phyloP scores from a whole-genome alignment of 2,113 vertebrate species.

The Sinosuthora webbiana region DNA sequence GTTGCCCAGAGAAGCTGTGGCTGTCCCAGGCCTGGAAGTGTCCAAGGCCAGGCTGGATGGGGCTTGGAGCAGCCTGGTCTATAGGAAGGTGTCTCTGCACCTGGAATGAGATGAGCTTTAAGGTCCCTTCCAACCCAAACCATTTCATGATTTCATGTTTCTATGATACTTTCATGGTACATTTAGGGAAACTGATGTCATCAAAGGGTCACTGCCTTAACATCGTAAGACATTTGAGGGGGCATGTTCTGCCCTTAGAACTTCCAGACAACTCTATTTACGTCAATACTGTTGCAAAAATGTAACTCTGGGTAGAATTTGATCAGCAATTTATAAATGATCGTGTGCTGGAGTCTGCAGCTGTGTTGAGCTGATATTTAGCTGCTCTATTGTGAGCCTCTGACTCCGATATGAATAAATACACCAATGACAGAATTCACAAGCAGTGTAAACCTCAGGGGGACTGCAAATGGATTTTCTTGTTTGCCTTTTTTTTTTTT shows the following conservation, averaged over 20 bases:
- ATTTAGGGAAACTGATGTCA: neutral
- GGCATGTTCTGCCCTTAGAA: neutral
- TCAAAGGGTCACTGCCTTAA: neutral
- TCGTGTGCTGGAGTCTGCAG: constrained; percentile 19
- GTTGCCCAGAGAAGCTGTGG: neutral
- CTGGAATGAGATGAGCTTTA: neutral
- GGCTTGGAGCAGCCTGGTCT: neutral
- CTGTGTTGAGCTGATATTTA: constrained; percentile 58
- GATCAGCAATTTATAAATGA: constrained; percentile 18
- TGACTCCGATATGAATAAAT: neutral
- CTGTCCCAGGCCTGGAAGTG: neutral
- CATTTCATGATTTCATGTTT: neutral
- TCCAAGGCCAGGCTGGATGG: neutral
- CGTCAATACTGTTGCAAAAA: neutral
- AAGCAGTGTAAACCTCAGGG: neutral
- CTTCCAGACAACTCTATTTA: neutral
- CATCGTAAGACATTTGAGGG: neutral
- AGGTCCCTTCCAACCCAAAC: neutral
- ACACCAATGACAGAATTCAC: constrained; percentile 7
- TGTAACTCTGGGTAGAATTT: neutral
- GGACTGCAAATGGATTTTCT: constrained; percentile 28
- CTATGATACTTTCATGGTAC: neutral
- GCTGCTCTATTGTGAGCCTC: constrained; percentile 18
- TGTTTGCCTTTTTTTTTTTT: neutral
- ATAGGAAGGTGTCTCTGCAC: neutral